A percentile compares a stretch with the other conserved stretches of the same genome.
These are phyloP conservation scores for Gonatopus flavifemur DNA, from an alignment of 1,140 invertebrate genomes.

Conservation along the genomic window DNA sequence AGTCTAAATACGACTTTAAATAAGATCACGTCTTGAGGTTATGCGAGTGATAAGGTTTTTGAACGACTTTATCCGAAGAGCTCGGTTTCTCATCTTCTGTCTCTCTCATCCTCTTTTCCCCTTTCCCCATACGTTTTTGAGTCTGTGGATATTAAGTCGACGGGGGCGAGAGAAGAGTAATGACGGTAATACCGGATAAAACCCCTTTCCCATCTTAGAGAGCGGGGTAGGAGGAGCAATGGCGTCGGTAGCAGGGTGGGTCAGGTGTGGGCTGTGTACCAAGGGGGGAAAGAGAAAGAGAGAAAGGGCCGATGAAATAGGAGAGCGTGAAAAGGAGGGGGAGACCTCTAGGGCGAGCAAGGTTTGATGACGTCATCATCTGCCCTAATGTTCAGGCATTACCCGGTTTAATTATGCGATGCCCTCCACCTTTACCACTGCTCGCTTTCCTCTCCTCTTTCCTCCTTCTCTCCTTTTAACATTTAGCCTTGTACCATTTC, in stretches of 20 bases:
- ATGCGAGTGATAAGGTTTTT: not conserved
- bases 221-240: no score
- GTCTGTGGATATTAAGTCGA: conserved; percentile 19
- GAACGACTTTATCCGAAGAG: conserved; percentile 3
- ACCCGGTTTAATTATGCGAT: conserved; percentile 39
- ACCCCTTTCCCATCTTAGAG: no score
- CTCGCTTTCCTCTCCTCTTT: conserved; percentile 4
- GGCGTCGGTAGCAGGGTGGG: no score
- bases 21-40: conserved; percentile 4
- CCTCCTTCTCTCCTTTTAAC: no score
- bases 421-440: conserved; percentile 10
- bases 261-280: conserved; percentile 13
- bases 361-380: conserved; percentile 43
- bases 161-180: conserved; percentile 17
- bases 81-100: no score
- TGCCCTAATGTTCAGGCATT: conserved; percentile 40
- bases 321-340: conserved; percentile 1
- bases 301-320: conserved; percentile 8
- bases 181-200: conserved; percentile 21
- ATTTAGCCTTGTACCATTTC: no score
- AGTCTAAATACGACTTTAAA: no score
- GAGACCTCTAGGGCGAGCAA: conserved; percentile 8
- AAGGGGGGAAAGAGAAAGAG: not conserved
- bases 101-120: no score
- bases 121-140: conserved; percentile 17